Evolutionary conservation across 2,797 vertebrate genomes (phyloP).

Genomic region (Hybognathus amarus): DNA sequence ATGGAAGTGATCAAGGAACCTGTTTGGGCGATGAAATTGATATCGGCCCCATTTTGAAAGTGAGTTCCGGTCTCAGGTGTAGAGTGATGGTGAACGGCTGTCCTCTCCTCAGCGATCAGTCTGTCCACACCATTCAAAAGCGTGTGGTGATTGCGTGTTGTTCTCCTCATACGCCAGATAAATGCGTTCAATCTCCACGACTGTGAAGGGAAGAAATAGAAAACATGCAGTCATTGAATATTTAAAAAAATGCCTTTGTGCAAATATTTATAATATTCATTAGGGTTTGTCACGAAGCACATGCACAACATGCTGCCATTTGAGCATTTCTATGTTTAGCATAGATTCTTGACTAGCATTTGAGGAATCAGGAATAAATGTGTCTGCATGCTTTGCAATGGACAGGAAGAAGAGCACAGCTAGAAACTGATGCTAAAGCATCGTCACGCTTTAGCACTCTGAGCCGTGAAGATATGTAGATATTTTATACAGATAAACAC

Average conservation of each 20-base stretch:
- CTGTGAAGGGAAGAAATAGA: constrained; percentile 64
- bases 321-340: constrained; percentile 1
- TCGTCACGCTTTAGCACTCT: not conserved
- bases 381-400: not conserved
- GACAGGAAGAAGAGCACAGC: not conserved
- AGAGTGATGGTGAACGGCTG: constrained; percentile 82
- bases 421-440: not conserved
- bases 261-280: not conserved
- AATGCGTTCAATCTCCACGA: constrained; percentile 76
- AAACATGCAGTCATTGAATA: not conserved
- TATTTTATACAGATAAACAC: not conserved
- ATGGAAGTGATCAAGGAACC: constrained; percentile 67
- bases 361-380: constrained; percentile 9
- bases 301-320: not conserved
- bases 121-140: constrained; percentile 64
- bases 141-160: constrained; percentile 79
- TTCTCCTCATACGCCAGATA: constrained; percentile 82
- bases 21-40: constrained; percentile 76
- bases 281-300: not conserved
- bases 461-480: not conserved
- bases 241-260: not conserved
- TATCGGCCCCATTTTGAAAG: constrained; percentile 67
- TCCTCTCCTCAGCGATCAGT: constrained; percentile 85
- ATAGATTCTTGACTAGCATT: not conserved
- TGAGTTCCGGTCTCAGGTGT: constrained; percentile 69